Conservation (phyloP, 2,888 invertebrate genomes). For the Thymelicus sylvestris region DNA sequence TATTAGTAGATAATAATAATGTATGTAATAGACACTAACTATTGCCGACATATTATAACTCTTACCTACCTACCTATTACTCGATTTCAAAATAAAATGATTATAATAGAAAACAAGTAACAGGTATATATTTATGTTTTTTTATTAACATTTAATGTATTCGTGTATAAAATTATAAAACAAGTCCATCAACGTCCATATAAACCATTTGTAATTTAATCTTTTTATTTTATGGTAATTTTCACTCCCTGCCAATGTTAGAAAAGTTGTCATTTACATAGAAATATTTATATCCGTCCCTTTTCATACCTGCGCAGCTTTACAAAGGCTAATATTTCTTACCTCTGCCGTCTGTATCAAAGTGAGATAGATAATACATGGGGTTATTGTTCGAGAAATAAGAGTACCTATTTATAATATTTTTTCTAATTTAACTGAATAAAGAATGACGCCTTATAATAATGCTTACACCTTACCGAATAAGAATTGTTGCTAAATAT, state of each 20-base stretch:
- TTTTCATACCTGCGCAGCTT: slow-evolving; percentile 21
- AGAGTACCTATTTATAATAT: slow-evolving; percentile 12
- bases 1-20: no score
- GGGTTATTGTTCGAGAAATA: slow-evolving; percentile 18
- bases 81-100: no score
- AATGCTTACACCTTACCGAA: neutral
- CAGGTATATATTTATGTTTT: neutral
- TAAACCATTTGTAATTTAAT: slow-evolving; percentile 17
- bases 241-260: slow-evolving; percentile 17
- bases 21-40: no score
- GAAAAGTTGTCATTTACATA: slow-evolving; percentile 34
- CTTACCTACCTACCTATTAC: no score
- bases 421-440: slow-evolving; percentile 9
- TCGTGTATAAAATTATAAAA: slow-evolving; percentile 5
- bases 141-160: neutral
- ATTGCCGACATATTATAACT: no score
- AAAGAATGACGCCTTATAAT: slow-evolving; percentile 12
- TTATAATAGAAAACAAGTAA: no score
- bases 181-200: slow-evolving; percentile 5
- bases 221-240: slow-evolving; percentile 29
- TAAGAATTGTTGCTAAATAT: neutral
- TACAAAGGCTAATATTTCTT: slow-evolving; percentile 16
- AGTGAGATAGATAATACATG: slow-evolving; percentile 11
- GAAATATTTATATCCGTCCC: slow-evolving; percentile 29
- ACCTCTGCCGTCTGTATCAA: slow-evolving; percentile 6